phyloP scores from a whole-genome alignment of 2,888 invertebrate species.

The Conchocele bisecta region DNA sequence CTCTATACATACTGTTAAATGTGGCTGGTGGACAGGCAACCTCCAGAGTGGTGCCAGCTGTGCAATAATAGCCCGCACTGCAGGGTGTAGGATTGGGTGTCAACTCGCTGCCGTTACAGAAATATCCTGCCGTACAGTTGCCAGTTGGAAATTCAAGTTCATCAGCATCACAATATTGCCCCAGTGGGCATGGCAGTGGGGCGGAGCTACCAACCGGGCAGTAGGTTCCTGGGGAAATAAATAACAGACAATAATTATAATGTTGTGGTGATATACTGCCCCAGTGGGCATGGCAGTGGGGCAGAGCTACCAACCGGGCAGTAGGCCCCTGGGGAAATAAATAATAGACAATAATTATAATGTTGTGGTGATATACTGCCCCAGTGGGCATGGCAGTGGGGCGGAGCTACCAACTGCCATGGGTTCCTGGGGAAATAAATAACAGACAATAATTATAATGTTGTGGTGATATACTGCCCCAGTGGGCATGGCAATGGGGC shows the following conservation, averaged over 20 bases:
- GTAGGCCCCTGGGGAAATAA: too few relatives aligned
- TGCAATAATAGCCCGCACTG: constrained; percentile 77
- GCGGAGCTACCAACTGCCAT: constrained; percentile 75
- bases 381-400: constrained; percentile 70
- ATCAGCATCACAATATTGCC: constrained; percentile 68
- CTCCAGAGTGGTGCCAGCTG: constrained; percentile 72
- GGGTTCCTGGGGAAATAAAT: constrained; percentile 74
- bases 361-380: too few relatives aligned
- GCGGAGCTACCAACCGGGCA: too few relatives aligned
- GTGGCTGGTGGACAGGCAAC: constrained; percentile 76
- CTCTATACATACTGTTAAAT: constrained; percentile 70
- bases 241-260: too few relatives aligned
- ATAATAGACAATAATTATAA: too few relatives aligned
- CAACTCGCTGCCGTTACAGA: constrained; percentile 72
- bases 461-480: too few relatives aligned
- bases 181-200: too few relatives aligned
- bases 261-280: too few relatives aligned
- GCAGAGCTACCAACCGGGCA: too few relatives aligned
- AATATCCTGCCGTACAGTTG: constrained; percentile 73
- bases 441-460: too few relatives aligned
- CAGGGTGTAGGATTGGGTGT: constrained; percentile 68
- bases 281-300: too few relatives aligned
- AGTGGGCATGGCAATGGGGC: constrained; percentile 69
- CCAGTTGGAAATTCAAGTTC: constrained; percentile 69
- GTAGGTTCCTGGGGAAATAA: too few relatives aligned